phyloP scores from a whole-genome alignment of 2,797 vertebrate species.

The Syndactyla subalaris region DNA sequence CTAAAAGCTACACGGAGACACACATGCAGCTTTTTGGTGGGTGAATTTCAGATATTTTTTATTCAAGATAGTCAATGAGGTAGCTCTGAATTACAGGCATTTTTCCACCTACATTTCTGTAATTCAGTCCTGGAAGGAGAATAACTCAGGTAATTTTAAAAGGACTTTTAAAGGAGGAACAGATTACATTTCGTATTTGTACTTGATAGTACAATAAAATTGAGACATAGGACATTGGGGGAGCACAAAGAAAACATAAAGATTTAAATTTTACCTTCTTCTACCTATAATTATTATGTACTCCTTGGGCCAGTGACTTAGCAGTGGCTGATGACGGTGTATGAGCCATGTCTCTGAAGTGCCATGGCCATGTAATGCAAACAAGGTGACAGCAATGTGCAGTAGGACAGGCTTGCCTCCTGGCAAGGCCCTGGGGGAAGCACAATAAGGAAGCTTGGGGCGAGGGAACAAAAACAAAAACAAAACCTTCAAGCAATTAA shows the following conservation, averaged over 20 bases:
- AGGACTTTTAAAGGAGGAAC: neutral
- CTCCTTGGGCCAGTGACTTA: neutral
- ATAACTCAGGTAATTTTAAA: neutral
- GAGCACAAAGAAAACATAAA: neutral
- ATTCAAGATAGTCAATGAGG: neutral
- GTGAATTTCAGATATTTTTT: neutral
- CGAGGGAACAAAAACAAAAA: accelerated
- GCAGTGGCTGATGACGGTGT: neutral
- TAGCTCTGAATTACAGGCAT: neutral
- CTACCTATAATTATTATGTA: neutral
- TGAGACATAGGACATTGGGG: neutral
- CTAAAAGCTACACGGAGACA: neutral
- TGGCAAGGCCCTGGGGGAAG: neutral
- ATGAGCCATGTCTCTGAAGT: neutral
- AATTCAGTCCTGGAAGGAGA: neutral
- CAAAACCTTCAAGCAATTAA: neutral
- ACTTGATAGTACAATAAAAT: neutral
- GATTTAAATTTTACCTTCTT: neutral
- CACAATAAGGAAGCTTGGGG: neutral
- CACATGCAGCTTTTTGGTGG: neutral
- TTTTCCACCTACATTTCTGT: neutral
- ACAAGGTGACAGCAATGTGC: neutral
- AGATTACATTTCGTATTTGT: neutral
- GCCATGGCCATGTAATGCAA: neutral
- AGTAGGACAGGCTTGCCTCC: neutral